Base-by-base conservation (phyloP, 2,797 vertebrate genomes). In the Micromesistius poutassou region DNA sequence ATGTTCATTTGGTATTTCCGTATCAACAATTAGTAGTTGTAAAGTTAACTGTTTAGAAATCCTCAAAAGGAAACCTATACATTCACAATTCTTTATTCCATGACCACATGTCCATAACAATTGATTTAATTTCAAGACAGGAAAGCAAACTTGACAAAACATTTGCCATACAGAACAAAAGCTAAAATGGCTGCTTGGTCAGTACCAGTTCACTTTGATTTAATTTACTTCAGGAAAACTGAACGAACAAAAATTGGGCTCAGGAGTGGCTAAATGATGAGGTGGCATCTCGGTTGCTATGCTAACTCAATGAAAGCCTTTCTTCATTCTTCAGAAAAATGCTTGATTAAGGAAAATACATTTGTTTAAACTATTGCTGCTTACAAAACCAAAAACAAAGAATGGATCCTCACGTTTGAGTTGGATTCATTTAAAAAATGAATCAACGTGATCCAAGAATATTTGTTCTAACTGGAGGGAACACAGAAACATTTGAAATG, bases 11-110 rank as follows among this genome's bases (percentile, higher is more conserved):
- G 55, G 22, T n/a, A 62, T 62, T 2, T 62, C 55, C n/a, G 55
- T 25, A 72, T 22, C 30, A 5, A 71, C 28, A 71, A 31, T 14
- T 35, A 35, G 3, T 3, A 35, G 33, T 35, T 35, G 14, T 16
- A 35, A 7, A 33, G 19, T 72, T 2, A n/a, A 36, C 62, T 74
- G 10, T 14, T n/a, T 72, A 0, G 76, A 80, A 79, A 25, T 2
- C 33, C 4, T 33, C 83, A 62, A 72, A 4, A n/a, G 6, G 36
- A 72, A 78, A 75, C 50, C 30, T 16, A 30, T 89, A 90, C 86
- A 91, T 90, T 92, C 89, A 92, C 84, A 85, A 82, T 0, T 80
- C 80, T 93, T 93, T 92, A 93, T 92, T 92, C 83, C 81, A 82
- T 79, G 85, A 89, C 81, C 83, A 88, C 83, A 88, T 87, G 89